A percentile compares a stretch with the other conserved stretches of the same genome.
Evolutionary conservation across 2,797 vertebrate genomes (phyloP).

Genomic region (Myotis pilosus): DNA sequence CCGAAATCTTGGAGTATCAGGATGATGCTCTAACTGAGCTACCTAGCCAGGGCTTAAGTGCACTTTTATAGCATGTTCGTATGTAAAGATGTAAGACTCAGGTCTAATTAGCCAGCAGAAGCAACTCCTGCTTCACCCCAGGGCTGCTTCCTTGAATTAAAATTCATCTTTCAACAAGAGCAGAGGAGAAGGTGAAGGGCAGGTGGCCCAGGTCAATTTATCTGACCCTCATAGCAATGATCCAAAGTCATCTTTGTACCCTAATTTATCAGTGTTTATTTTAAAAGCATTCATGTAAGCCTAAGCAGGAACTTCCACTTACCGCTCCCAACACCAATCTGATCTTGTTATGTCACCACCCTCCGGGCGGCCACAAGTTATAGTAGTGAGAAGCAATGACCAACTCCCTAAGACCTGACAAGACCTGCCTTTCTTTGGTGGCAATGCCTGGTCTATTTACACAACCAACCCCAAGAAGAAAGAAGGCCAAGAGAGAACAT

Average conservation of each 20-base stretch:
- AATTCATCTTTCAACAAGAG: background rate
- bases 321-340: background rate
- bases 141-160: background rate
- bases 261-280: background rate
- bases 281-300: background rate
- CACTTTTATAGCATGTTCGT: background rate
- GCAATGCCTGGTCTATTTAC: background rate
- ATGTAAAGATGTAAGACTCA: background rate
- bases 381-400: background rate
- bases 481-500: background rate
- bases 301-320: background rate
- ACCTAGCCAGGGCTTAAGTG: background rate
- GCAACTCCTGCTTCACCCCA: background rate
- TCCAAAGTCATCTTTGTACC: background rate
- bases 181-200: background rate
- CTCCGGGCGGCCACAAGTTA: background rate
- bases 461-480: background rate
- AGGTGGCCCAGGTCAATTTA: background rate
- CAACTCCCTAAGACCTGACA: background rate
- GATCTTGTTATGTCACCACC: background rate
- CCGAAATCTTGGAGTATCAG: background rate
- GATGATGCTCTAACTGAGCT: background rate
- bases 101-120: background rate
- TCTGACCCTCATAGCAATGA: background rate
- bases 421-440: background rate